Conservation (phyloP, 2,888 invertebrate genomes). For the Conus canariensis region DNA sequence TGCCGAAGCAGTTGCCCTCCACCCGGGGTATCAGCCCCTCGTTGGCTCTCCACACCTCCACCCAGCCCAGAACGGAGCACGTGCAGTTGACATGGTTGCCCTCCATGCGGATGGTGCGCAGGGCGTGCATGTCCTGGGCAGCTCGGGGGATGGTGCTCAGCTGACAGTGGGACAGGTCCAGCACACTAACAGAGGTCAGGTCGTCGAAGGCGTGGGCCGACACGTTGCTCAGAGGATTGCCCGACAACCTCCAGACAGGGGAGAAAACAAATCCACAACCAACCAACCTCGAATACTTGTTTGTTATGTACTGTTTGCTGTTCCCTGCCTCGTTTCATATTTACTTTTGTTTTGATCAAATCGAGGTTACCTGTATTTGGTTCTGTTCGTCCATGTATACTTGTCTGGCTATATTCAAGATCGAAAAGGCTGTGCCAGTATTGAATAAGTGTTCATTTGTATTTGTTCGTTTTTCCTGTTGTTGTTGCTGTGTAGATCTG, state of each 20-base stretch:
- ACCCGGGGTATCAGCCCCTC: constrained; percentile 42
- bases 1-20: constrained; percentile 34
- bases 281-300: no score
- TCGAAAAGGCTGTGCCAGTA: no score
- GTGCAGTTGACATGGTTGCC: constrained; percentile 42
- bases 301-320: no score
- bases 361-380: no score
- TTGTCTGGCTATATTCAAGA: no score
- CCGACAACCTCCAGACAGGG: constrained; percentile 27
- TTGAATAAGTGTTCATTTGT: no score
- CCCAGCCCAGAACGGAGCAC: constrained; percentile 43
- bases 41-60: constrained; percentile 36
- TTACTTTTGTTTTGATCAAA: no score
- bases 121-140: constrained; percentile 34
- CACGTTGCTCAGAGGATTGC: constrained; percentile 35
- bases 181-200: constrained; percentile 33
- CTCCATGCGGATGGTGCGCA: constrained; percentile 40
- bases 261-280: no score
- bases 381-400: no score
- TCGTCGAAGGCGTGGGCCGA: constrained; percentile 39
- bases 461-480: no score
- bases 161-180: constrained; percentile 35
- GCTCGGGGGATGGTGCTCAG: constrained; percentile 42
- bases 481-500: no score
- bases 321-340: no score